phyloP scores from a whole-genome alignment of 2,888 invertebrate genomes.

The Synanthedon formicaeformis region DNA sequence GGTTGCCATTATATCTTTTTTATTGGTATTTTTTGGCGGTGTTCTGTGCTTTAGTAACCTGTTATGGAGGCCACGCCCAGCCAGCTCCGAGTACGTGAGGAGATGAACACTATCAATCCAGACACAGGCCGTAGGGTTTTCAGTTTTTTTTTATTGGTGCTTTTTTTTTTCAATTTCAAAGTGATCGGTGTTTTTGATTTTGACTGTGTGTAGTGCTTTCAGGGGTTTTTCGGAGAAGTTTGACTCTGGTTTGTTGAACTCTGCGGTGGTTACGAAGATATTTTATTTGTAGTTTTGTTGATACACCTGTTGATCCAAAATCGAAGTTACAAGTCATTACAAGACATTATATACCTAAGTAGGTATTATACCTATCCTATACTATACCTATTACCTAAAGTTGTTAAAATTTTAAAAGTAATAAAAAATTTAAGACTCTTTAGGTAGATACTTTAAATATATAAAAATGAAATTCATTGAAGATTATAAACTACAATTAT shows the following conservation, averaged over 20 bases:
- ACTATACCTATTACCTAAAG: too few species aligned
- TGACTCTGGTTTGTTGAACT: background rate
- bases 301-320: background rate
- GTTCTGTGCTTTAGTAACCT: constrained; percentile 60
- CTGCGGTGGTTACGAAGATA: background rate
- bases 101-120: constrained; percentile 53
- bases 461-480: too few species aligned
- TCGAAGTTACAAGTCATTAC: background rate
- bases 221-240: constrained; percentile 5
- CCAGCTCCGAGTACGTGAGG: constrained; percentile 43
- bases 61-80: constrained; percentile 62
- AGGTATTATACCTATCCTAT: background rate
- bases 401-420: too few species aligned
- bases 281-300: background rate
- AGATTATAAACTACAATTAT: too few species aligned
- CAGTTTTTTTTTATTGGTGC: constrained; percentile 38
- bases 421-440: too few species aligned
- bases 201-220: constrained; percentile 36
- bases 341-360: background rate
- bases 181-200: constrained; percentile 50
- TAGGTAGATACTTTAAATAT: too few species aligned
- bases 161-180: constrained; percentile 41
- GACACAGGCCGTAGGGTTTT: constrained; percentile 50
- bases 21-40: constrained; percentile 68
- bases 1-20: constrained; percentile 68